phyloP scores from a whole-genome alignment of 2,888 invertebrate genomes.

The Hirtodrosophila confusa region DNA sequence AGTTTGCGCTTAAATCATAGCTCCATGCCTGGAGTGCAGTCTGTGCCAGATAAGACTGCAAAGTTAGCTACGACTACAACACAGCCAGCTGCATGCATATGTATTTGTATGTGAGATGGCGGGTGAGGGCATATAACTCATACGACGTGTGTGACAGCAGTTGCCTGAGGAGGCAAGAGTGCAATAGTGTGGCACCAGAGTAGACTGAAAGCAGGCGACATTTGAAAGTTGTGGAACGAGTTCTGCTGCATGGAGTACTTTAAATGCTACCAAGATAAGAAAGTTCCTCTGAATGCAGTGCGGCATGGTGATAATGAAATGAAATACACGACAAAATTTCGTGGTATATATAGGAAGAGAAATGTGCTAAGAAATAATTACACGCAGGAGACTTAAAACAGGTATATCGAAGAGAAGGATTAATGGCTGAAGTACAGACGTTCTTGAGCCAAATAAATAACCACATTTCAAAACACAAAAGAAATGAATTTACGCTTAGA shows the following conservation, averaged over 20 bases:
- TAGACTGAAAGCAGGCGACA: conserved; percentile 22
- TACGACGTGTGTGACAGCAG: conserved; percentile 65
- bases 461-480: too few relatives aligned
- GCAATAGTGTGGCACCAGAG: conserved; percentile 3
- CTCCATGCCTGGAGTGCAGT: conserved; percentile 64
- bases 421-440: too few relatives aligned
- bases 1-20: conserved; percentile 70
- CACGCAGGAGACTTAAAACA: background rate
- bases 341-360: conserved; percentile 3
- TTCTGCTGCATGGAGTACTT: conserved; percentile 10
- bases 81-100: conserved; percentile 8
- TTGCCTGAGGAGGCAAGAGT: conserved; percentile 30
- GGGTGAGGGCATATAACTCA: conserved; percentile 60
- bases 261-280: conserved; percentile 35
- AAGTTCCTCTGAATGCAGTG: conserved; percentile 26
- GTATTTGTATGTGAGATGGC: conserved; percentile 37
- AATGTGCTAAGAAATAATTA: conserved; percentile 21
- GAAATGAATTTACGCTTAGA: too few relatives aligned
- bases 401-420: background rate
- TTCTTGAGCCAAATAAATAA: too few relatives aligned
- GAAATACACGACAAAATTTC: conserved; percentile 25
- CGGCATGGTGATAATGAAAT: conserved; percentile 43
- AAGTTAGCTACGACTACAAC: conserved; percentile 52
- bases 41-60: conserved; percentile 59
- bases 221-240: conserved; percentile 21